Percentiles rank a stretch among this genome's conserved stretches.
phyloP scores from a whole-genome alignment of 2,888 invertebrate genomes.

The Lasioglossum morio region DNA sequence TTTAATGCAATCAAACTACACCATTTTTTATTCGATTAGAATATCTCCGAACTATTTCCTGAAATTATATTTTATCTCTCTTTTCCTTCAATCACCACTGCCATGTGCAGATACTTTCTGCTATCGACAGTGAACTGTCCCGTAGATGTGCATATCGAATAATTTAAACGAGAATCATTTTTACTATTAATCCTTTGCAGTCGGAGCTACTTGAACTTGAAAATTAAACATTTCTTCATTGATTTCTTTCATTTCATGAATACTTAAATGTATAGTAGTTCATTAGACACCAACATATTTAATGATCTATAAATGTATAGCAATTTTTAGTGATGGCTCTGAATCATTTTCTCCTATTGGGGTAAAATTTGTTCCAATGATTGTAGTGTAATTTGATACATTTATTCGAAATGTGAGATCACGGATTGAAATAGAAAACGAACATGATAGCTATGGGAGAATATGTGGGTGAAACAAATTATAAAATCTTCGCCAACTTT shows the following conservation, averaged over 20 bases:
- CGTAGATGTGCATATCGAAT: background rate
- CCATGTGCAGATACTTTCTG: background rate
- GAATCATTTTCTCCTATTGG: background rate
- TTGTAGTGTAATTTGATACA: no score
- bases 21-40: background rate
- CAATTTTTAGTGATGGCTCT: no score
- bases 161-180: slow-evolving; percentile 1
- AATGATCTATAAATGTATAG: no score
- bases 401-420: no score
- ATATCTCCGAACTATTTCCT: background rate
- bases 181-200: background rate
- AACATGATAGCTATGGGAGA: background rate
- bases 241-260: no score
- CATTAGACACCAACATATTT: no score
- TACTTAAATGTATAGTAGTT: no score
- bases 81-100: background rate
- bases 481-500: background rate
- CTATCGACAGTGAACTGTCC: background rate
- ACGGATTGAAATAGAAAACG: background rate
- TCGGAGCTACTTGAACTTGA: no score
- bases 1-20: background rate
- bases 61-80: background rate
- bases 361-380: background rate
- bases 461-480: background rate
- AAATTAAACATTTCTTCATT: no score